Conservation (phyloP, 2,797 vertebrate species). For the Enteromius fasciolatus region DNA sequence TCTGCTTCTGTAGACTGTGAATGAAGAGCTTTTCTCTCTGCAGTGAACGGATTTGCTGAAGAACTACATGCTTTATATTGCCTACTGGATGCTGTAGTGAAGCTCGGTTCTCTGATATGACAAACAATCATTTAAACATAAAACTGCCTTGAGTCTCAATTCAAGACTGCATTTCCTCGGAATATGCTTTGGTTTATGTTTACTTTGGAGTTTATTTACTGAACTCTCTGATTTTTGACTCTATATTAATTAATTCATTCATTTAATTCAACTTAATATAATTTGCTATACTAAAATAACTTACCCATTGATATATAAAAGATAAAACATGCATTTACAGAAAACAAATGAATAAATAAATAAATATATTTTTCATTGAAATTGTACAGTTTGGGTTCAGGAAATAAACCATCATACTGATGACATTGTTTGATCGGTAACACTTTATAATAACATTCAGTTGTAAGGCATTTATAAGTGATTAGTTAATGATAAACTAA, state of each 20-base stretch:
- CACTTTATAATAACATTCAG: no score
- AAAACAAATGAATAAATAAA: not conserved
- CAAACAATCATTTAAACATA: not conserved
- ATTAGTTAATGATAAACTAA: no score
- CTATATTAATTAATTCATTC: no score
- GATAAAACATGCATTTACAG: no score
- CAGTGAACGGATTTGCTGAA: conserved; percentile 83
- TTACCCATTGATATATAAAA: no score
- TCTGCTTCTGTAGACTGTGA: conserved; percentile 87
- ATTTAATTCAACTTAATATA: no score
- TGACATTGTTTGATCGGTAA: not conserved
- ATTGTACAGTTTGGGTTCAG: not conserved
- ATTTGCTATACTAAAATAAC: no score
- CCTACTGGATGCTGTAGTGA: not conserved
- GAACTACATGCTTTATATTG: not conserved
- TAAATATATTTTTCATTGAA: not conserved
- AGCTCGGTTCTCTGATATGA: not conserved
- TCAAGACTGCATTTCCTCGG: no score
- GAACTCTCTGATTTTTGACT: not conserved
- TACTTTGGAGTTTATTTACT: not conserved
- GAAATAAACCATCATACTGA: not conserved
- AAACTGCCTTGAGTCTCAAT: no score
- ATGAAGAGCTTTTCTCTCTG: conserved; percentile 81
- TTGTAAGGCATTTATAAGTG: no score
- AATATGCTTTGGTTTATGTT: not conserved